Percentiles rank a stretch among this genome's conserved stretches.
Evolutionary conservation across 2,113 vertebrate genomes (phyloP).

Genomic region (Struthidea cinerea): DNA sequence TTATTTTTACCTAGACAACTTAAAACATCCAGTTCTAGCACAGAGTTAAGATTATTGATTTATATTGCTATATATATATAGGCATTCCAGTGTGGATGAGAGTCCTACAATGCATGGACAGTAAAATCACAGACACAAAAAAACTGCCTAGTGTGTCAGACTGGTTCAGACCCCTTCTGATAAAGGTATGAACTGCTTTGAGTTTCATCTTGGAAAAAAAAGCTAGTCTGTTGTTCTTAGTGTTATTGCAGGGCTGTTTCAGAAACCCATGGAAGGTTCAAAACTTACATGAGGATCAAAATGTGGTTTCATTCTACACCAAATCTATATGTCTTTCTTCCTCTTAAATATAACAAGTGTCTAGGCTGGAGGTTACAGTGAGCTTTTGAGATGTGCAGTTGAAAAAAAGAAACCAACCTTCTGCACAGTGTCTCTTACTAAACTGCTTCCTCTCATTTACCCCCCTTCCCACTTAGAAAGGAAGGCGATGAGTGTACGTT

Average conservation of each 20-base stretch:
- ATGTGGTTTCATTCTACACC: background rate
- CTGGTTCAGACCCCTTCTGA: background rate
- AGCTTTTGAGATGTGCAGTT: background rate
- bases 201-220: background rate
- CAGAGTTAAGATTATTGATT: background rate
- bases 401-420: background rate
- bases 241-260: background rate
- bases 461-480: background rate
- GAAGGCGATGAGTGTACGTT: background rate
- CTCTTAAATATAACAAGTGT: background rate
- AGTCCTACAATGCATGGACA: background rate
- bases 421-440: background rate
- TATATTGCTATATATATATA: background rate
- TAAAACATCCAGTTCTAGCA: background rate
- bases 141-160: background rate
- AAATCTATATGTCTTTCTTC: background rate
- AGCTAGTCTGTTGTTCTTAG: background rate
- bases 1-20: background rate
- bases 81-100: background rate
- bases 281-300: background rate
- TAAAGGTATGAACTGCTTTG: background rate
- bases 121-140: background rate
- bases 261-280: background rate
- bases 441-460: background rate
- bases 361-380: background rate